Base-by-base conservation (phyloP, 2,888 invertebrate genomes). In the Epirrhoe alternata region DNA sequence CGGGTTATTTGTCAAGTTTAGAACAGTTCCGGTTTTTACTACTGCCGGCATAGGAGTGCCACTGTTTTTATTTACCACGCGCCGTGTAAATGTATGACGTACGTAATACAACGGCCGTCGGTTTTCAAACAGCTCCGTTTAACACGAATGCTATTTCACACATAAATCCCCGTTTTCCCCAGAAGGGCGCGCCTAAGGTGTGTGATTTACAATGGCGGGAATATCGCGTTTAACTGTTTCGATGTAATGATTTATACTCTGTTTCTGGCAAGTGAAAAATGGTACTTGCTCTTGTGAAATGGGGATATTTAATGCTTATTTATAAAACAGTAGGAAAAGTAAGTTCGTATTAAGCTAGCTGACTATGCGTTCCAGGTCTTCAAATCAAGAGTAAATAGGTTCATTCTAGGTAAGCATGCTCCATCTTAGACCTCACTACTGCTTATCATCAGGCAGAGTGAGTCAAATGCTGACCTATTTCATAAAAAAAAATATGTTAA, bases 141-240 rank as follows among this genome's bases (percentile, higher is more conserved):
- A 51, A 59, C 59, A 42, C 53, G 52, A 64, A 24, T 60, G 60
- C 38, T 63, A 60, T 57, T 63, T 67, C 60, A 50, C 67, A 67
- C 67, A 67, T 67, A 67, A 67, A 67, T 67, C 51, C 59, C 50
- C 60, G 55, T 59, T 64, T 59, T 42, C 55, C 62, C 54, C 55
- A 66, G 50, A 67, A 67, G 63, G 66, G 67, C 54, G 56, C 51
- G 61, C 67, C 73, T 68, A 65, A 76, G 77, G 75, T 75, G 73
- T 76, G 74, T 82, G 82, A 82, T 81, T 81, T 82, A 82, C 66
- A 77, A 74, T 71, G 68, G 74, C 70, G 53, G 65, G 72, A 76
- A 78, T 77, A 78, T 77, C 79, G 76, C 79, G 76, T 75, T 79
- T 73, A 73, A 69, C 73, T 74, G 75, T 76, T 76, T 74, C 72